Conservation (phyloP, 2,113 vertebrate genomes). For the Tychaedon coryphoeus region DNA sequence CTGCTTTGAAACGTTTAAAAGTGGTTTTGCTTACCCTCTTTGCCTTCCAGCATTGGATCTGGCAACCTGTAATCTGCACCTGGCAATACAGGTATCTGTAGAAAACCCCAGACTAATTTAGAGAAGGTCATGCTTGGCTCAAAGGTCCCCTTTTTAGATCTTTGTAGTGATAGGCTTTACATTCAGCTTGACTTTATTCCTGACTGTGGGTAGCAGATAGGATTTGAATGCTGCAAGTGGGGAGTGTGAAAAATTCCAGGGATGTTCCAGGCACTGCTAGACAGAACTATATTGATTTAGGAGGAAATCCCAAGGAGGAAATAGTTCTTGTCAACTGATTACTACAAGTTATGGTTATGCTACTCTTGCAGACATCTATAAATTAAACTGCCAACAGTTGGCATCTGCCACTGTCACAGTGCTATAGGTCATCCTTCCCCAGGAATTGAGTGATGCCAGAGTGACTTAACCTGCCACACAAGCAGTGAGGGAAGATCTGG, state of each 20-base stretch:
- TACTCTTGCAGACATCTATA: not conserved
- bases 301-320: conserved; percentile 56
- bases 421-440: not conserved
- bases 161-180: not conserved
- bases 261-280: not conserved
- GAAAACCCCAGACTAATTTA: not conserved
- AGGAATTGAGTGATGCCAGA: not conserved
- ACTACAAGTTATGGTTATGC: conserved; percentile 36
- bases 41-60: not conserved
- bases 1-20: not conserved
- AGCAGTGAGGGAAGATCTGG: not conserved
- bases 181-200: not conserved
- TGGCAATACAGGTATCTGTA: not conserved
- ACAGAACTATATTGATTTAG: conserved; percentile 37
- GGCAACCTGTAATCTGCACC: no score
- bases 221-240: not conserved
- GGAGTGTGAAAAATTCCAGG: conserved; percentile 6
- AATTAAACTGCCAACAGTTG: conserved; percentile 29
- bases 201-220: not conserved
- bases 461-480: not conserved
- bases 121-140: not conserved
- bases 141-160: not conserved
- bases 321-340: conserved; percentile 54
- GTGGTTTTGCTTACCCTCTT: not conserved
- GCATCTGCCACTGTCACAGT: conserved; percentile 35